Evolutionary conservation across 2,113 vertebrate genomes (phyloP).

Genomic region (Campylomormyrus tamandua): DNA sequence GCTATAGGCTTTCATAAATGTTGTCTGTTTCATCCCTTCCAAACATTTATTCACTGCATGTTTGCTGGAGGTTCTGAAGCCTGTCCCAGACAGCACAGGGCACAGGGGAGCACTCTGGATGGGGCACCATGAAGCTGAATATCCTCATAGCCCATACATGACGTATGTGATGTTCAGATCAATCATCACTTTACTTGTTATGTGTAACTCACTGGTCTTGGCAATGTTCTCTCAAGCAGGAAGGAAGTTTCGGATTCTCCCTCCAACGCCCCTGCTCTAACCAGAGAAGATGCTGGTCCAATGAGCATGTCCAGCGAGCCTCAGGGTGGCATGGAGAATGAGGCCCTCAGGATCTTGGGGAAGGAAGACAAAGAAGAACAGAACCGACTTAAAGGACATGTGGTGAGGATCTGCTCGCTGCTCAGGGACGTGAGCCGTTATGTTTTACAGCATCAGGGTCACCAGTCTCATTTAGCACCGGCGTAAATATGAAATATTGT

Average conservation of each 20-base stretch:
- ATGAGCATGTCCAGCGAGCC: background rate
- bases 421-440: background rate
- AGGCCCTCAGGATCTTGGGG: slow-evolving; percentile 28
- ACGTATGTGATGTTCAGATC: background rate
- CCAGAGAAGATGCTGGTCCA: accelerated
- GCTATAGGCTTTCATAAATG: background rate
- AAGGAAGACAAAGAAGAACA: slow-evolving; percentile 42
- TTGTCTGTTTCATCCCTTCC: background rate
- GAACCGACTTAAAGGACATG: slow-evolving; percentile 33
- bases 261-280: slow-evolving; percentile 6
- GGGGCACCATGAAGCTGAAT: background rate
- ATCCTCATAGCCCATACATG: background rate
- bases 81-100: background rate
- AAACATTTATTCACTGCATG: background rate
- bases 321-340: background rate
- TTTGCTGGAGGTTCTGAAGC: background rate
- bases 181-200: background rate
- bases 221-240: slow-evolving; percentile 34
- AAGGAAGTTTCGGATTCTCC: slow-evolving; percentile 33
- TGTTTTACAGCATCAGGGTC: background rate
- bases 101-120: background rate
- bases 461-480: background rate
- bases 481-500: background rate
- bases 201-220: background rate
- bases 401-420: slow-evolving; percentile 20